phyloP scores from a whole-genome alignment of 2,888 invertebrate genomes.

The Diploptera punctata region DNA sequence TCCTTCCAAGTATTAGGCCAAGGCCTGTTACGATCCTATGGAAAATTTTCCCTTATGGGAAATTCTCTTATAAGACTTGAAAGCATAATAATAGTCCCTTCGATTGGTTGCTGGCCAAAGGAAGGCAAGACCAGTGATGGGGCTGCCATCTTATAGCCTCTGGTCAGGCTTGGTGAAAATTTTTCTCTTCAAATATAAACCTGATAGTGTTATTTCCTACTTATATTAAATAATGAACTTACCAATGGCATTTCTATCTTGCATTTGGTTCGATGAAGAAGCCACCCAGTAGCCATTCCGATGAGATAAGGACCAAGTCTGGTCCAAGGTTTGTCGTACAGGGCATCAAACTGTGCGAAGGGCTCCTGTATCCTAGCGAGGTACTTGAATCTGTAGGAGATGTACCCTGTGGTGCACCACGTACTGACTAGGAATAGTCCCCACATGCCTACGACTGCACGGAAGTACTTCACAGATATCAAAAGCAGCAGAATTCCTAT shows the following conservation, averaged over 20 bases:
- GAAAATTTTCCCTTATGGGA: too few species aligned
- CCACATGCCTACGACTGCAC: constrained; percentile 65
- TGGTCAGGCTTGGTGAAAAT: too few species aligned
- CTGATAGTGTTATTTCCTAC: too few species aligned
- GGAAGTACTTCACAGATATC: constrained; percentile 69
- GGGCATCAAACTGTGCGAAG: constrained; percentile 80
- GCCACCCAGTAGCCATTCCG: constrained; percentile 78
- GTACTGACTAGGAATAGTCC: constrained; percentile 70
- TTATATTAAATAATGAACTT: too few species aligned
- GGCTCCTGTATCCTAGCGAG: constrained; percentile 78
- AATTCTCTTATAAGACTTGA: too few species aligned
- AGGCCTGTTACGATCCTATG: too few species aligned
- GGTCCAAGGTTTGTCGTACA: constrained; percentile 87
- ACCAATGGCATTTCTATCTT: constrained; percentile 64
- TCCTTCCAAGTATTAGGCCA: too few species aligned
- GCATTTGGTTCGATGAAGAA: constrained; percentile 70
- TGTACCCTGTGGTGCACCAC: constrained; percentile 76
- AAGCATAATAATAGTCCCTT: too few species aligned
- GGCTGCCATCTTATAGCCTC: too few species aligned
- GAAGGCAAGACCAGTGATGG: too few species aligned
- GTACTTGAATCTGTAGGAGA: constrained; percentile 77
- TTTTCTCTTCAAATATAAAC: too few species aligned
- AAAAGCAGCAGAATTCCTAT: constrained; percentile 70
- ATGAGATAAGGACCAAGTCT: constrained; percentile 81
- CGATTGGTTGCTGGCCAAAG: too few species aligned